phyloP scores from a whole-genome alignment of 2,797 vertebrate genomes.

The Lagocephalus sceleratus region DNA sequence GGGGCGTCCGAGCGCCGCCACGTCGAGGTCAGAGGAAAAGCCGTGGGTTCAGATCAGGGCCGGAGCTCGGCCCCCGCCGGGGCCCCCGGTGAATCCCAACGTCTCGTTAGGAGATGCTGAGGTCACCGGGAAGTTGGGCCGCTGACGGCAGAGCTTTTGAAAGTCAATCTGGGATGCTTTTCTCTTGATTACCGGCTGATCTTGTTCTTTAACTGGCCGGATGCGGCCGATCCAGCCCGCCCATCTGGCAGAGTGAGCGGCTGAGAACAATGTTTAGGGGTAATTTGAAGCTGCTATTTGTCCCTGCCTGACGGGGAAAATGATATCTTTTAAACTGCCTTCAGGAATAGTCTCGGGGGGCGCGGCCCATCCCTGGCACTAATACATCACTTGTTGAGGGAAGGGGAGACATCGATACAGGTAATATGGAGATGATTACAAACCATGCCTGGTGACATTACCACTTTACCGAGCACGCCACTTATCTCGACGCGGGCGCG shows the following conservation, averaged over 20 bases:
- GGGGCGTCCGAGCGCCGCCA: too few relatives aligned
- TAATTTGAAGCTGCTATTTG: slow-evolving; percentile 53
- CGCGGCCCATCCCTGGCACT: slow-evolving; percentile 50
- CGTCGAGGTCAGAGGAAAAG: too few relatives aligned
- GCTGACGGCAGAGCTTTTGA: slow-evolving; percentile 36
- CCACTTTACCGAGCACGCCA: slow-evolving; percentile 67
- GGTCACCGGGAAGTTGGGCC: slow-evolving; percentile 31
- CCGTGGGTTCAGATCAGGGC: too few relatives aligned
- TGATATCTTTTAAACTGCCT: slow-evolving; percentile 48
- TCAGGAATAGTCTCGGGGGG: slow-evolving; percentile 47
- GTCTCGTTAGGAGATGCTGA: neutral
- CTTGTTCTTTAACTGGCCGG: slow-evolving; percentile 37
- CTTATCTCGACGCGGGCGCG: slow-evolving; percentile 40
- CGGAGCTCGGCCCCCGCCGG: too few relatives aligned
- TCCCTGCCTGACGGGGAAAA: slow-evolving; percentile 36
- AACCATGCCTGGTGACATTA: slow-evolving; percentile 63
- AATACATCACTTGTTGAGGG: slow-evolving; percentile 71
- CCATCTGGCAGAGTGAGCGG: slow-evolving; percentile 31
- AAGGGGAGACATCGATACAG: slow-evolving; percentile 67
- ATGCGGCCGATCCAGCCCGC: slow-evolving; percentile 37
- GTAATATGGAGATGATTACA: slow-evolving; percentile 74
- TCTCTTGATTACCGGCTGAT: slow-evolving; percentile 49
- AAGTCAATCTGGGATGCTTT: slow-evolving; percentile 53
- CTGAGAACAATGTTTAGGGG: slow-evolving; percentile 60
- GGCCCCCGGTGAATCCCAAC: too few relatives aligned